Conservation (phyloP, 2,113 vertebrate species). For the Tautogolabrus adspersus region DNA sequence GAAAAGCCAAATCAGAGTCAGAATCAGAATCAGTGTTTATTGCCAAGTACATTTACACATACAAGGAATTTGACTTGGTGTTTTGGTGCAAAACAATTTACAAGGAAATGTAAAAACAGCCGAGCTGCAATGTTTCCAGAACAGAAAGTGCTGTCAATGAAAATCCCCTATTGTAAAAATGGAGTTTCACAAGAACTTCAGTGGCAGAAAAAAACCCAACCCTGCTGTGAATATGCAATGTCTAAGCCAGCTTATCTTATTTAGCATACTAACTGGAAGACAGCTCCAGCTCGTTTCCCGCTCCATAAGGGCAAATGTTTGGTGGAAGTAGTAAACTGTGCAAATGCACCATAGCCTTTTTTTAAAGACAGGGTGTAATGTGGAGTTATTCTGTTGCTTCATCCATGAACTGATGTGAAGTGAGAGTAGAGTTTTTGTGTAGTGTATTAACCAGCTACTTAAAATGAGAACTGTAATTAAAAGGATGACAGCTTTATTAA, state of each 20-base stretch:
- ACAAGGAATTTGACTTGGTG: too few species aligned
- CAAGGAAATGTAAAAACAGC: too few species aligned
- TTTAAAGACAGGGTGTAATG: not conserved
- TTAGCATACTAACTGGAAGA: conserved; percentile 43
- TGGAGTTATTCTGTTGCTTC: conserved; percentile 29
- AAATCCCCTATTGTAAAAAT: conserved; percentile 54
- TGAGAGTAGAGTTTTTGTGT: conserved; percentile 27
- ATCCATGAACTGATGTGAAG: conserved; percentile 36
- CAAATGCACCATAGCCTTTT: conserved; percentile 21
- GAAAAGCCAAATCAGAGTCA: conserved; percentile 44
- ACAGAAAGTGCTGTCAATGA: conserved; percentile 58
- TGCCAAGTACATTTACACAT: too few species aligned
- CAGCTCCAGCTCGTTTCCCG: not conserved
- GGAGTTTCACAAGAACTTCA: conserved; percentile 33
- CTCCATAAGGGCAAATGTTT: conserved; percentile 27
- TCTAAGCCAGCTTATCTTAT: conserved; percentile 34
- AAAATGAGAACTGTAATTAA: conserved; percentile 68
- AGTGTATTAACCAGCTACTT: conserved; percentile 64
- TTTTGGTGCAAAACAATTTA: too few species aligned
- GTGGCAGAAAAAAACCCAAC: not conserved
- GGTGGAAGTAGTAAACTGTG: conserved; percentile 23
- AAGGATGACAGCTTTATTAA: conserved; percentile 75
- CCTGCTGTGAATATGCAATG: conserved; percentile 63
- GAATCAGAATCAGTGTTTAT: too few species aligned
- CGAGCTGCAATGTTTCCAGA: conserved; percentile 35